Base-by-base conservation (phyloP, 2,888 invertebrate genomes). In the Caenorhabditis drosophilae region DNA sequence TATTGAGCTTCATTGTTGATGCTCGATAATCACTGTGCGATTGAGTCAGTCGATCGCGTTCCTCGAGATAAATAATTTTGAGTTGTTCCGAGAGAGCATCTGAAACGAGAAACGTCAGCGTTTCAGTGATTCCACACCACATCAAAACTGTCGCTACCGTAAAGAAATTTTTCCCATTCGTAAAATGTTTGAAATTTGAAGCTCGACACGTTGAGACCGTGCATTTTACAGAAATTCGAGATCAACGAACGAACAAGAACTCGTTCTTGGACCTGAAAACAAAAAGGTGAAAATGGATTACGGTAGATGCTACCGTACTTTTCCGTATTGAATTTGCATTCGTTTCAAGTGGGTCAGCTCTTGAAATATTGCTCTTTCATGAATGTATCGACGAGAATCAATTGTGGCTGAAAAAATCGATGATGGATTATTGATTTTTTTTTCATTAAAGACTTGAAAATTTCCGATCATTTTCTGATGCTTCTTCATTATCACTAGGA, bases 261-360 rank as follows among this genome's bases (percentile, higher is more conserved):
- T 27, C 70, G 67, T 54, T 82, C 82, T 62, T 82, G 80, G 2
- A 81, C 80, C 75, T 75, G 26, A 27, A 26, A 49, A 25, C 16
- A 38, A 16, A 4, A 26, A 9, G 9, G 35, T 4, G 11, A 22
- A n/a, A 2, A n/a, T 4, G 9, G 44, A 18, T 6, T 16, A 18
- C 11, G 11, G 11, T 41, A 2, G 18, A 4, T 18, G 20, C 18
- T 12, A 4, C 7, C 23, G 27, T 46, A 76, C 76, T 57, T 77
- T 80, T 54, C 91, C 92, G 31, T 92, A 91, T 78, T 93, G 89
- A 78, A 94, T 93, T 85, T 95, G 94, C 72, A 92, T 87, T 50
- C 93, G 88, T 85, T 95, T 95, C 51, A 95, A 85, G 83, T 95
- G 94, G 80, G 94, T 87, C 57, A 95, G 87, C 84, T 94, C 93